phyloP scores from a whole-genome alignment of 1,140 invertebrate genomes.

The Pantala flavescens region DNA sequence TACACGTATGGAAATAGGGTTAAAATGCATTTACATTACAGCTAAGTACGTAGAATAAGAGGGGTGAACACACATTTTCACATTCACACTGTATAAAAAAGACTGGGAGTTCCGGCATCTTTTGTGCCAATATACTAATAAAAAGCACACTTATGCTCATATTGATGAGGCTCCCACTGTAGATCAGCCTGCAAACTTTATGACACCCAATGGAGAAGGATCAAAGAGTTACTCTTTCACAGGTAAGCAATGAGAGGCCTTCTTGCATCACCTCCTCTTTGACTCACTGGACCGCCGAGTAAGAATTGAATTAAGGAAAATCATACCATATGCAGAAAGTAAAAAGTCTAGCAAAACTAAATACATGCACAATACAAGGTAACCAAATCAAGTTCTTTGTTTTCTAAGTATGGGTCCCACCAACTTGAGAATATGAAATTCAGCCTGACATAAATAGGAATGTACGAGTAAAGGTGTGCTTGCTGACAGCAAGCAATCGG shows the following conservation, averaged over 20 bases:
- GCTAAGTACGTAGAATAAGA: background rate
- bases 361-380: too few species aligned
- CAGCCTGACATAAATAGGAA: too few species aligned
- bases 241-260: conserved; percentile 22
- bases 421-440: too few species aligned
- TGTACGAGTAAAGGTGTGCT: too few species aligned
- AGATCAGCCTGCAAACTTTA: background rate
- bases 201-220: background rate
- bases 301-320: conserved; percentile 37
- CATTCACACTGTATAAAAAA: background rate
- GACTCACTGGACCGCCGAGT: conserved; percentile 45
- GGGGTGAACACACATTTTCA: background rate
- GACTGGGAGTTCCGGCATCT: background rate
- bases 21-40: conserved; percentile 4
- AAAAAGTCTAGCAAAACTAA: too few species aligned
- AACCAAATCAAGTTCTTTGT: too few species aligned
- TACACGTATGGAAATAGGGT: background rate
- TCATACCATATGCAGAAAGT: background rate
- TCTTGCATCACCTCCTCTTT: conserved; percentile 43
- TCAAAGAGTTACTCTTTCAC: background rate
- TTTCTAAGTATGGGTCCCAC: too few species aligned
- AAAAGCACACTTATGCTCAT: background rate
- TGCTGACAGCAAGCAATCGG: too few species aligned
- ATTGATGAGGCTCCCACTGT: background rate
- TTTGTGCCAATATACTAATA: background rate